Conservation (phyloP, 2,113 vertebrate genomes). For the Vidua chalybeata region DNA sequence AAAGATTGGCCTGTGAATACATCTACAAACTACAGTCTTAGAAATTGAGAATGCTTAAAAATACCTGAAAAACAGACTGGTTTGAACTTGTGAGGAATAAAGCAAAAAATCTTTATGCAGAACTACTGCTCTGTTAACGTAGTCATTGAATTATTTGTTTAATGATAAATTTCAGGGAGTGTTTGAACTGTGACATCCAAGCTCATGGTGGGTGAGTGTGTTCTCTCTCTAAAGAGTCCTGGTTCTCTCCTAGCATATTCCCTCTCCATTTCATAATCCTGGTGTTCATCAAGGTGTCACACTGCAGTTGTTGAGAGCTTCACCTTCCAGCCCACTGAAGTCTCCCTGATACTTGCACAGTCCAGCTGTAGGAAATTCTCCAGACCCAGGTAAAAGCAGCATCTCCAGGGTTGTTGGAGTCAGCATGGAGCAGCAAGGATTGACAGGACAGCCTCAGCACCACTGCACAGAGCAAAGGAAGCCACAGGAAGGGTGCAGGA, state of each 20-base stretch:
- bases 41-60: not conserved
- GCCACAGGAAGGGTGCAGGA: not conserved
- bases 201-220: not conserved
- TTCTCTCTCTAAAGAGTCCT: not conserved
- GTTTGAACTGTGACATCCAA: not conserved
- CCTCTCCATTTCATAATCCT: not conserved
- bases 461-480: not conserved
- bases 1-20: not conserved
- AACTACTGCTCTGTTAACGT: not conserved
- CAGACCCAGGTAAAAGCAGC: not conserved
- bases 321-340: not conserved
- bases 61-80: not conserved
- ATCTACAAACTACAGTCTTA: not conserved
- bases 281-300: not conserved
- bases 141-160: not conserved
- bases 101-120: not conserved
- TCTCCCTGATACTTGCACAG: not conserved
- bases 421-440: not conserved
- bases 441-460: not conserved
- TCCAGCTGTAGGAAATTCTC: not conserved
- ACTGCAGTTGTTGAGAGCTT: fast-evolving
- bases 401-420: not conserved
- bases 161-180: not conserved
- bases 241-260: not conserved
- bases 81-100: not conserved